Conservation (phyloP, 30 jellyfish, hydroid and myxozoan species). For the Aurelia aurita region DNA sequence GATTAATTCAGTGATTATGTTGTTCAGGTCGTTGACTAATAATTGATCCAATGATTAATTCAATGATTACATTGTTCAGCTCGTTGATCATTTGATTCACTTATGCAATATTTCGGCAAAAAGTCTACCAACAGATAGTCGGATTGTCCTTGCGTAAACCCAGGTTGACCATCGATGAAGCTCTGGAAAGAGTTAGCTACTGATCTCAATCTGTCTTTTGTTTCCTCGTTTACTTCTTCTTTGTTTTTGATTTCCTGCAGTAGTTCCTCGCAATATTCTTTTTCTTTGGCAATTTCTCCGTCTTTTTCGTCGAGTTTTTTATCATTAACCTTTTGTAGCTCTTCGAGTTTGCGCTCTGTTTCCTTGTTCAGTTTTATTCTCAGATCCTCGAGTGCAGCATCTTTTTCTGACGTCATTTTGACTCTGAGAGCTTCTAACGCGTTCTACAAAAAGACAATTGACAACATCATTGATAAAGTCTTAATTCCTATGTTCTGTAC, state of each 20-base stretch:
- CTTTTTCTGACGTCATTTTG: slow-evolving; percentile 5
- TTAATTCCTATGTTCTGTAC: too few species aligned
- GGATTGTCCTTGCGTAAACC: slow-evolving; percentile 56
- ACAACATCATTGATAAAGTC: neutral
- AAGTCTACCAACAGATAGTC: slow-evolving; percentile 42
- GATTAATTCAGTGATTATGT: too few species aligned
- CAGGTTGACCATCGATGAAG: slow-evolving; percentile 64
- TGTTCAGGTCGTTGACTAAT: too few species aligned
- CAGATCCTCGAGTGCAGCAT: slow-evolving; percentile 11
- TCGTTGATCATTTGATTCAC: neutral
- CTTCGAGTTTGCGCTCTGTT: neutral
- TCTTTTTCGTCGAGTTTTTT: slow-evolving; percentile 3
- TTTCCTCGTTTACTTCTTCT: slow-evolving; percentile 6
- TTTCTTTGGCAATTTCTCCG: slow-evolving; percentile 9
- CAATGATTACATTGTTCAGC: too few species aligned
- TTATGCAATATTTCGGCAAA: neutral
- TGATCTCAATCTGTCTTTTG: slow-evolving; percentile 27
- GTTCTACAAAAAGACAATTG: neutral
- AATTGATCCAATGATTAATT: too few species aligned
- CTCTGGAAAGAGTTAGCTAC: slow-evolving; percentile 26
- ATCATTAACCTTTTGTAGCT: neutral
- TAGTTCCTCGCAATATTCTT: slow-evolving; percentile 1
- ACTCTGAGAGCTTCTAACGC: slow-evolving; percentile 19
- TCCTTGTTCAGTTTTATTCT: neutral
- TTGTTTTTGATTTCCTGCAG: slow-evolving; percentile 5